phyloP scores from a whole-genome alignment of 2,888 invertebrate species.

The Pseudoips prasinana region DNA sequence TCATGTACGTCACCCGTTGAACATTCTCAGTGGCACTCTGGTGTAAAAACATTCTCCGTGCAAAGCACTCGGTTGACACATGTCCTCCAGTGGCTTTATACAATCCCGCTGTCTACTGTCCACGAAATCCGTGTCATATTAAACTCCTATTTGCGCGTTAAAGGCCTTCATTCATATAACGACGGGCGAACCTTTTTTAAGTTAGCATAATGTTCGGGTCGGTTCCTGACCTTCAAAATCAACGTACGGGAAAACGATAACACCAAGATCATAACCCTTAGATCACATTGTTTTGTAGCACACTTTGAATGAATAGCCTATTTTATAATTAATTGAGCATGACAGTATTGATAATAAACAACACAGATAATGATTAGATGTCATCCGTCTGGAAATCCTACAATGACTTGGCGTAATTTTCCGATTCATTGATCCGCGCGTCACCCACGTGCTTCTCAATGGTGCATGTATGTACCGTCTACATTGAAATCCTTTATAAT shows the following conservation, averaged over 20 bases:
- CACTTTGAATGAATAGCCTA: too few species aligned
- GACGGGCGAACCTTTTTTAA: too few species aligned
- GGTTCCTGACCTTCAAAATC: too few species aligned
- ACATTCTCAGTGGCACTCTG: conserved; percentile 23
- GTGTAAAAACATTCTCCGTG: conserved; percentile 48
- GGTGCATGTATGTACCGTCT: neutral
- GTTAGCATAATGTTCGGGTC: too few species aligned
- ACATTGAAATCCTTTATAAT: neutral
- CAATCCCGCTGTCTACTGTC: conserved; percentile 41
- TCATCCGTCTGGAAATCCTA: neutral
- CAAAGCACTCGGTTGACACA: conserved; percentile 50
- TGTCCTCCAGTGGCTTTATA: conserved; percentile 61
- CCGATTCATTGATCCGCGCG: neutral
- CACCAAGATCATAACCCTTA: too few species aligned
- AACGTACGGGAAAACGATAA: too few species aligned
- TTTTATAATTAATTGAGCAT: too few species aligned
- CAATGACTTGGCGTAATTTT: neutral
- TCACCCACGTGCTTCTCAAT: neutral
- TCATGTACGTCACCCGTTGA: conserved; percentile 25
- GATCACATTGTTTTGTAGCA: too few species aligned
- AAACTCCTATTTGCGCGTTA: conserved; percentile 26
- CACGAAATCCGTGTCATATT: conserved; percentile 45
- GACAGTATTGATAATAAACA: too few species aligned
- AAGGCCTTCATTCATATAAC: too few species aligned
- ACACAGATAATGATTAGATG: too few species aligned